Base-by-base conservation (phyloP, 2,888 invertebrate species). In the Smittia aterrima region DNA sequence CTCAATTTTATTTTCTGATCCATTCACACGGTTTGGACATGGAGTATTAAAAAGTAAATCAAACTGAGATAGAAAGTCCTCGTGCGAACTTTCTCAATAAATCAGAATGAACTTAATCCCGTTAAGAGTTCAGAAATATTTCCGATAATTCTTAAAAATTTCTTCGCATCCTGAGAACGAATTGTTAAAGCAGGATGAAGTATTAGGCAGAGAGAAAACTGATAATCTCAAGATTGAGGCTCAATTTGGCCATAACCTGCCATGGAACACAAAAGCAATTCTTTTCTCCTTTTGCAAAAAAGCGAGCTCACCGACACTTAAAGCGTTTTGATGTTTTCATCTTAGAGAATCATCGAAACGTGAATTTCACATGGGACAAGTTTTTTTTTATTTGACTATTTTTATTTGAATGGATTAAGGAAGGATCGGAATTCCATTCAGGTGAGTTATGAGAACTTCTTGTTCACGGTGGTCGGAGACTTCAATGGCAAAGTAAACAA, bases 401-500 rank as follows among this genome's bases (percentile, higher is more conserved):
- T 71, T 24, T 70, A 71, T 71, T 71, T 71, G 27, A 71, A 71
- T 71, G 70, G 53, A 53, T 53, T 53, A 71, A 54, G 32, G 53
- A 53, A 71, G 16, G 47, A 71, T 71, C 27, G 20, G 70, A 71
- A 71, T 68, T 18, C 25, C 27, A 40, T 71, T 71, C 70, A 71
- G 54, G 68, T 68, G 70, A 54, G 53, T 71, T 71, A 71, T 71
- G 70, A 71, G 70, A 71, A 71, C 53, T 24, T 22, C 25, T 71
- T 7, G n/a, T 66, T 66, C 25, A 25, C 70, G 58, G 70, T 71
- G 70, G 70, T 71, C 70, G 70, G 70, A 71, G 47, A 25, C 54
- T 27, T 71, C 70, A 54, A 71, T 47, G 22, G 68, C 20, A 68
- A 7, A 38, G 38, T 11, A 38, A 38, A 38, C 11, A 38, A 11